A percentile compares a stretch with the other conserved stretches of the same genome.
phyloP scores from a whole-genome alignment of 2,797 vertebrate genomes.

The Lindbergichthys nudifrons region DNA sequence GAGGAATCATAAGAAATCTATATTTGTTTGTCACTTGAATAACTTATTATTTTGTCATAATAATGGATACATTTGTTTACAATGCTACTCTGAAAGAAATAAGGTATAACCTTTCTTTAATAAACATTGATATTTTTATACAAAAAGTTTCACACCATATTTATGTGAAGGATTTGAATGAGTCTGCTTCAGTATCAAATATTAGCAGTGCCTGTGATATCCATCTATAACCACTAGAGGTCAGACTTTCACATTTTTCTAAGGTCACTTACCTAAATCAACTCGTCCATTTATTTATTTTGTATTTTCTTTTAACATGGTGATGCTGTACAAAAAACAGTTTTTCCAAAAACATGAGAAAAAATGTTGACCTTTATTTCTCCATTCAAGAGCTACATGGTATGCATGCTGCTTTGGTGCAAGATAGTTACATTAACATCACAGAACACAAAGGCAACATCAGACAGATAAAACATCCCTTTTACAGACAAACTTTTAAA shows the following conservation, averaged over 20 bases:
- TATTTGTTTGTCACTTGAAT: constrained; percentile 44
- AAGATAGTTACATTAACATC: constrained; percentile 34
- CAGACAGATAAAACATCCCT: constrained; percentile 38
- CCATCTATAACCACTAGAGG: constrained; percentile 21
- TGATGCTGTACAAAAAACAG: not conserved
- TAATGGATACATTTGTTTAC: constrained; percentile 47
- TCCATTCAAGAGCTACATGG: constrained; percentile 24
- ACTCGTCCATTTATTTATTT: not conserved
- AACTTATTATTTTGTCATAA: constrained; percentile 55
- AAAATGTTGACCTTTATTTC: constrained; percentile 53
- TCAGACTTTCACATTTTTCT: constrained; percentile 10
- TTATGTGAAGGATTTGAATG: not conserved
- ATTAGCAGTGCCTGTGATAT: not conserved
- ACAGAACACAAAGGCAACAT: constrained; percentile 50
- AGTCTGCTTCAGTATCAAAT: rapidly evolving
- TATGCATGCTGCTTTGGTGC: constrained; percentile 34
- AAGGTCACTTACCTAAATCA: not conserved
- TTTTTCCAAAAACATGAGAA: constrained; percentile 4
- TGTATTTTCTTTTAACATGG: too few species aligned
- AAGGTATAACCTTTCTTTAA: constrained; percentile 20
- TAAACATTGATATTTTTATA: constrained; percentile 56
- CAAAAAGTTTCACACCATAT: not conserved
- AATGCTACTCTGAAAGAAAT: not conserved
- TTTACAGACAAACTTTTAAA: constrained; percentile 18
- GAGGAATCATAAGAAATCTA: constrained; percentile 17